These are phyloP conservation scores for Podarcis cretensis DNA, from an alignment of 2,113 vertebrate species.

Conservation along the genomic window DNA sequence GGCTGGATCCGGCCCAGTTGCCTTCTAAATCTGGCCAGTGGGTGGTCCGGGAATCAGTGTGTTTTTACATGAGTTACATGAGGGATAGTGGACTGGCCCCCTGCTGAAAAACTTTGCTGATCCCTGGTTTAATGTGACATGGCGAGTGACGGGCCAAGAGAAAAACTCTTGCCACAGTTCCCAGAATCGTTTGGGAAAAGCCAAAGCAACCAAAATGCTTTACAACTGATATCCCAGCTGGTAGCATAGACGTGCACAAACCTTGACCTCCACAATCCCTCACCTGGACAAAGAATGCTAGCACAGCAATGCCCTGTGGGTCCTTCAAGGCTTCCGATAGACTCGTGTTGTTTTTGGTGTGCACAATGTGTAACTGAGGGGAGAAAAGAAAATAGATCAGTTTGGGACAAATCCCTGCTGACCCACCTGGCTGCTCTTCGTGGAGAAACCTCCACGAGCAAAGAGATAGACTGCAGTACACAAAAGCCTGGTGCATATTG, in stretches of 20 bases:
- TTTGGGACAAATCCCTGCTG: not conserved
- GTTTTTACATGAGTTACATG: too few species aligned
- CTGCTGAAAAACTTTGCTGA: too few species aligned
- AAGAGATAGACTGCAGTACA: not conserved
- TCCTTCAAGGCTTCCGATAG: not conserved
- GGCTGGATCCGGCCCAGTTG: too few species aligned
- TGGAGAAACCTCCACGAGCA: not conserved
- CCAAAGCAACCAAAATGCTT: too few species aligned
- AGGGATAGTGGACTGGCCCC: too few species aligned
- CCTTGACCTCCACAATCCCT: not conserved
- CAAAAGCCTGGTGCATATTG: not conserved
- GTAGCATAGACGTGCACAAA: too few species aligned
- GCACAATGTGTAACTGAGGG: conserved; percentile 78
- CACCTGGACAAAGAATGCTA: conserved; percentile 76
- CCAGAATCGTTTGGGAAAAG: not conserved
- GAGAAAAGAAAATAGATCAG: not conserved
- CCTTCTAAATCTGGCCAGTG: too few species aligned
- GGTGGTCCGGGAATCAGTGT: too few species aligned
- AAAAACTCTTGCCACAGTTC: not conserved
- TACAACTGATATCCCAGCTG: not conserved
- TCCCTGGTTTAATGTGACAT: too few species aligned
- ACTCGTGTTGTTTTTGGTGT: conserved; percentile 48
- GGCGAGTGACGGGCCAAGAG: too few species aligned
- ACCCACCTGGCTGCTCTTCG: not conserved
- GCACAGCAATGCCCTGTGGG: conserved; percentile 65